phyloP scores from a whole-genome alignment of 2,888 invertebrate genomes.

The Drosophila nr. medialis region DNA sequence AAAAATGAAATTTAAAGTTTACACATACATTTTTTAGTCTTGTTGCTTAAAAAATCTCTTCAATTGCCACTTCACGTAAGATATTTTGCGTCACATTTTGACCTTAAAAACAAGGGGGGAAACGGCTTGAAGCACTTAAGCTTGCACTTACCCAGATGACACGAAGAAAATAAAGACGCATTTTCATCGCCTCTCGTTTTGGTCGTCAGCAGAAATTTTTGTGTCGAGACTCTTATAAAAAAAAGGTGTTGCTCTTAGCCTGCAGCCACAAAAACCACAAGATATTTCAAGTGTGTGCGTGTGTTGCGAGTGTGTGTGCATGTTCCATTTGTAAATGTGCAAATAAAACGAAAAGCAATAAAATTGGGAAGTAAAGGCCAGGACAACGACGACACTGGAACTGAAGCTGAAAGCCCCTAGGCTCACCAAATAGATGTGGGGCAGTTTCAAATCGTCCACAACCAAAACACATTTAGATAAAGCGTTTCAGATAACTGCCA shows the following conservation, averaged over 20 bases:
- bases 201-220: slow-evolving; percentile 30
- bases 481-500: slow-evolving; percentile 76
- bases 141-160: slow-evolving; percentile 69
- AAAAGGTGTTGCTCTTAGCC: slow-evolving; percentile 62
- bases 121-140: slow-evolving; percentile 39
- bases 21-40: neutral
- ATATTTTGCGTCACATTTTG: slow-evolving; percentile 9
- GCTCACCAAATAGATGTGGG: slow-evolving; percentile 22
- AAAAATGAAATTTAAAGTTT: neutral
- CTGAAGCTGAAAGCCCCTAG: slow-evolving; percentile 15
- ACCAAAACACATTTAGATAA: slow-evolving; percentile 71
- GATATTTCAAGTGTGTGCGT: slow-evolving; percentile 19
- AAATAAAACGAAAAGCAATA: slow-evolving; percentile 77
- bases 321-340: slow-evolving; percentile 75
- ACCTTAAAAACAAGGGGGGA: slow-evolving; percentile 2
- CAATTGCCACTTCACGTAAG: slow-evolving; percentile 15
- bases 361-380: slow-evolving; percentile 46
- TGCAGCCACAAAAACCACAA: slow-evolving; percentile 44
- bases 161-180: slow-evolving; percentile 30
- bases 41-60: slow-evolving; percentile 14
- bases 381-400: slow-evolving; percentile 1
- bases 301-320: slow-evolving; percentile 11
- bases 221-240: slow-evolving; percentile 36
- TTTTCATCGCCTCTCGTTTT: slow-evolving; percentile 33
- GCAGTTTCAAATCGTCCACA: slow-evolving; percentile 33